Conservation (phyloP, 2,113 vertebrate species). For the Odobenus rosmarus region DNA sequence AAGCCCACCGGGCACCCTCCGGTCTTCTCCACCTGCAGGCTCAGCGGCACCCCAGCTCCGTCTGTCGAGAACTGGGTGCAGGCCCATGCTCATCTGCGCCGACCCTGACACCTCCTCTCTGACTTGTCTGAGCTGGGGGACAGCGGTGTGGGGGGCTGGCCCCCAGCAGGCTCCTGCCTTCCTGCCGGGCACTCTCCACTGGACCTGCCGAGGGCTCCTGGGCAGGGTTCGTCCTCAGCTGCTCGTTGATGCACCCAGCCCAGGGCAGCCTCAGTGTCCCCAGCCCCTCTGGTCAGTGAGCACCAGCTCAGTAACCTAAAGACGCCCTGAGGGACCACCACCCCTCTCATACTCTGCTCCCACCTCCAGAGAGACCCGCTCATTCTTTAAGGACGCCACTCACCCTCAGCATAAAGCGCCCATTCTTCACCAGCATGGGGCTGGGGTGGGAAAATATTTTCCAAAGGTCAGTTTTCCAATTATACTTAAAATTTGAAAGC, state of each 20-base stretch:
- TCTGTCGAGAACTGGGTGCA: background rate
- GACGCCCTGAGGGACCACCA: background rate
- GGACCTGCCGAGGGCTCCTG: background rate
- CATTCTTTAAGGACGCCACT: constrained; percentile 64
- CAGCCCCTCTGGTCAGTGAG: background rate
- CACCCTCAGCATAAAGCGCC: constrained; percentile 74
- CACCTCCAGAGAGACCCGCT: constrained; percentile 13
- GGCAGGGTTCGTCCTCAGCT: background rate
- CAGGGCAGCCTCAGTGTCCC: background rate
- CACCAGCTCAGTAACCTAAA: background rate
- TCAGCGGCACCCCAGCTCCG: no score
- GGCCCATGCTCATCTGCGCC: background rate
- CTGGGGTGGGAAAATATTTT: constrained; percentile 86
- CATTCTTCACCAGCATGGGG: constrained; percentile 80
- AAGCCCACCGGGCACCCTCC: accelerated
- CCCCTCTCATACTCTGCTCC: background rate
- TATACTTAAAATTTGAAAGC: constrained; percentile 85
- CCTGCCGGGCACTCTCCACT: accelerated
- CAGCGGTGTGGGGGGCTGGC: background rate
- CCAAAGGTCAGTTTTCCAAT: constrained; percentile 89
- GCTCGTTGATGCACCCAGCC: no score
- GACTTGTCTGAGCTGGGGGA: background rate
- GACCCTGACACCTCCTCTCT: background rate
- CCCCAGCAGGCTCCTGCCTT: background rate
- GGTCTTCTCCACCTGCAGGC: background rate